Percentiles rank a stretch among this genome's conserved stretches.
Evolutionary conservation across 53 echinoderm and acorn worm species (phyloP).

Genomic region (Glandiceps talaboti): DNA sequence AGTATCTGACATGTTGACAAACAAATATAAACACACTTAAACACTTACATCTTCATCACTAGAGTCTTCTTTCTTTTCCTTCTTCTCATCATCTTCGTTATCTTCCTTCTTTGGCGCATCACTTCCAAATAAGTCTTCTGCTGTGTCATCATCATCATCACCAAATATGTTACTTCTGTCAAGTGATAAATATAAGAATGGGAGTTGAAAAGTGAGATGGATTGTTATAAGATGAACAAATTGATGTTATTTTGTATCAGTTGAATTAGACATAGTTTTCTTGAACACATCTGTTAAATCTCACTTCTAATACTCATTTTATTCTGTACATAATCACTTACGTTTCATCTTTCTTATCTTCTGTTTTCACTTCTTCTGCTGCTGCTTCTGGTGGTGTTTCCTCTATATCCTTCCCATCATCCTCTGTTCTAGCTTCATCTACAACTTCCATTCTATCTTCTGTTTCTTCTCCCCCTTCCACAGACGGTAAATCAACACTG

Average conservation of each 20-base stretch:
- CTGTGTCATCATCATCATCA: conserved; percentile 61
- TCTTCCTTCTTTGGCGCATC: conserved; percentile 48
- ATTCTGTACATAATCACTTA: too few species aligned
- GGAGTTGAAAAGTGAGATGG: neutral
- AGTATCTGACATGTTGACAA: too few species aligned
- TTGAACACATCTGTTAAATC: too few species aligned
- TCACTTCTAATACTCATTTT: too few species aligned
- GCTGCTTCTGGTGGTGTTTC: neutral
- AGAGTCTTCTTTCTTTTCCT: conserved; percentile 22
- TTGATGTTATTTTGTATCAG: neutral
- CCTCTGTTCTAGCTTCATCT: conserved; percentile 3
- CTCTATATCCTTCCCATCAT: neutral
- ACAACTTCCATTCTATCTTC: neutral
- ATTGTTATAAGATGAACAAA: neutral
- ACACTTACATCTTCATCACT: conserved; percentile 46
- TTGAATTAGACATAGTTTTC: neutral
- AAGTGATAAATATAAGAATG: too few species aligned
- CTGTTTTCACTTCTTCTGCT: neutral
- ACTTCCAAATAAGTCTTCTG: conserved; percentile 42
- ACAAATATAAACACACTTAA: neutral
- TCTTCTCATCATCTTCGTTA: conserved; percentile 16
- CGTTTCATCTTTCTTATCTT: neutral
- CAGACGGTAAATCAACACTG: neutral
- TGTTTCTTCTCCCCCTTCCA: neutral
- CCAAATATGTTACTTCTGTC: conserved; percentile 67